Conservation (phyloP, 2,797 vertebrate genomes). For the Amniataba percoides region DNA sequence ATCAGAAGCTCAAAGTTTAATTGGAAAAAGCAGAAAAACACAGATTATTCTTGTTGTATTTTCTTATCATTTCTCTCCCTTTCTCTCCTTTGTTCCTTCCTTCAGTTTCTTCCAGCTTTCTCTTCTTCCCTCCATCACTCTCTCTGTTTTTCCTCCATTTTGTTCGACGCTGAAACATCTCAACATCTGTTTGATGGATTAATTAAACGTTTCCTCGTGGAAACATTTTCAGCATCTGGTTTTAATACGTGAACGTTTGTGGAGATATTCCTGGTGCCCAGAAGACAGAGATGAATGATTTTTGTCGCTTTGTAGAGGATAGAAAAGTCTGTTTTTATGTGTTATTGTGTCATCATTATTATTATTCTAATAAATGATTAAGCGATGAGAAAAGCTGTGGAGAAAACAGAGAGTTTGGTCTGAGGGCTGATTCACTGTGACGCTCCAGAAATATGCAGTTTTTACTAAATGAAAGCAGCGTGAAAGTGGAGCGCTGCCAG, state of each 20-base stretch:
- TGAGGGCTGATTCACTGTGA: slow-evolving; percentile 17
- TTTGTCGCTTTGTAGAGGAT: not conserved
- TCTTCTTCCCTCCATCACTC: not conserved
- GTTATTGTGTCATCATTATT: no score
- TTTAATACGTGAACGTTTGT: no score
- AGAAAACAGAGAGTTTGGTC: not conserved
- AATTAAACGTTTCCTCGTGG: not conserved
- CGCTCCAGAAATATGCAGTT: slow-evolving; percentile 39
- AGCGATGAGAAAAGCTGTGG: not conserved
- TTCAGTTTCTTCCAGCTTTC: not conserved
- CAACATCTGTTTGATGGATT: not conserved
- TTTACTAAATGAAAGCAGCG: slow-evolving; percentile 33
- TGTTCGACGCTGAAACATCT: not conserved
- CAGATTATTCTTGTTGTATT: slow-evolving; percentile 10
- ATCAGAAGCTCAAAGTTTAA: slow-evolving; percentile 20
- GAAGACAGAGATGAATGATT: no score
- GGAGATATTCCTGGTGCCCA: no score
- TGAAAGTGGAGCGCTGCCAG: slow-evolving; percentile 40
- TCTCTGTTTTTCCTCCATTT: not conserved
- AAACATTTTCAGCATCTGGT: not conserved
- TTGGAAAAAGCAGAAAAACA: slow-evolving; percentile 20
- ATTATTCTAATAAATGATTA: not conserved
- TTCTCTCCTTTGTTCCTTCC: not conserved
- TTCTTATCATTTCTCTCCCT: not conserved
- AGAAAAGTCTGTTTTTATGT: no score